Base-by-base conservation (phyloP, 2,888 invertebrate species). In the Fragum whitleyi region DNA sequence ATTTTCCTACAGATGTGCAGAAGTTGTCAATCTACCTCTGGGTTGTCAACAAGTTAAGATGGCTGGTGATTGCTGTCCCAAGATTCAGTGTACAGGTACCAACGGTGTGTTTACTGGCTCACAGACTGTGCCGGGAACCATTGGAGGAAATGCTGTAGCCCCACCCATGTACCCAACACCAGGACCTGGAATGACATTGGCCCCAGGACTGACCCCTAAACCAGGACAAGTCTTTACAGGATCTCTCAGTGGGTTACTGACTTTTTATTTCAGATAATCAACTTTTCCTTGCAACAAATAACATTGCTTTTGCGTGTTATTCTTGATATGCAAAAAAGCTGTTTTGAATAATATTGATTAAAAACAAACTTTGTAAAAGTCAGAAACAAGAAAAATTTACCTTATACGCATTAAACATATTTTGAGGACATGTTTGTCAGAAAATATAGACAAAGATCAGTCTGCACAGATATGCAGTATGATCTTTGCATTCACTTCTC, bases 51-150 rank as follows among this genome's bases (percentile, higher is more conserved):
- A 89, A 74, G 81, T 85, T 6, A 79, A 85, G 51, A 74, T 75
- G 9, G 69, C 79, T 9, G 86, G 86, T 0, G 84, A 87, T 51
- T 91, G 91, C 71, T 91, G 91, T 77, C 87, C 86, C 29, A 81
- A 79, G 28, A 77, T 90, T 51, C 62, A 86, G 26, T 90, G 90
- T 73, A 69, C 74, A 21, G 85, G 87, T 16, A 81, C 80, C 0
- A 68, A 76, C 9, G 89, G 90, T 9, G 86, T 85, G 14, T 88
- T 91, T 72, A 85, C 86, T 0, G 90, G 90, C 5, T 91, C 91
- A 6, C 86, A 88, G 76, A 87, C 88, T 9, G 81, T 86, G 9
- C 88, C 88, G n/a, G 85, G 86, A 61, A 87, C 88, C 28, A 86
- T 90, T 62, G 91, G 91, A 39, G 88, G 87, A 9, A 85, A 88